Evolutionary conservation across 2,888 invertebrate genomes (phyloP), one percentile per base, ranked within the genome.

Genomic region (Rotaria sp.): DNA sequence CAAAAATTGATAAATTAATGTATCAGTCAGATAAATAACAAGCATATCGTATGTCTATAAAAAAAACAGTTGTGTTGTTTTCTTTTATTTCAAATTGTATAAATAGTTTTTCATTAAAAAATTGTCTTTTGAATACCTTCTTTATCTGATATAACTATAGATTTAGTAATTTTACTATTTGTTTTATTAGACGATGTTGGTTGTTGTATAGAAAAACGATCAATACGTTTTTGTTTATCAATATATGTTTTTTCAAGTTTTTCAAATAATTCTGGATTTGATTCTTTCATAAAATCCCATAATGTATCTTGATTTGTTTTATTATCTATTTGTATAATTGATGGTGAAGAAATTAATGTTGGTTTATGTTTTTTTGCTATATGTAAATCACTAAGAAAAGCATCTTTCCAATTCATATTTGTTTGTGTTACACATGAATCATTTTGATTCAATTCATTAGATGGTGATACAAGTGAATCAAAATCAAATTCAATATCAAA

Each of bases 211-310:
- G 67, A 30, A 67, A 67, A 67, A 21, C 35, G 35, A 38, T 67
- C 67, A 8, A 30, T 18, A 67, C 35, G 67, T 35, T 67, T 67
- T 67, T 67, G 67, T 67, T 67, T 67, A 8, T 67, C 67, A 35
- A 2, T 35, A 67, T 15, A 35, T 21, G 67, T 38, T 30, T 30
- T 35, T 67, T 67, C 67, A 30, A 67, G 35, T 67, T 67, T 67
- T 67, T 67, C 67, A 18, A 67, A 21, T 67, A 67, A 38, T 67
- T 67, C 30, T 3, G 67, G 67, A 67, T 67, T 67, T 15, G 67
- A 67, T 67, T 67, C 67, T 67, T 67, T 67, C 67, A 67, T 67
- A 67, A 35, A 67, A 67, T 67, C 67, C 67, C 67, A 67, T 21
- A 67, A 38, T 67, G 67, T 67, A 21, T 35, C 67, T 38, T 67